These are phyloP conservation scores for Carollia perspicillata DNA, from an alignment of 2,113 vertebrate genomes.

Conservation along the genomic window DNA sequence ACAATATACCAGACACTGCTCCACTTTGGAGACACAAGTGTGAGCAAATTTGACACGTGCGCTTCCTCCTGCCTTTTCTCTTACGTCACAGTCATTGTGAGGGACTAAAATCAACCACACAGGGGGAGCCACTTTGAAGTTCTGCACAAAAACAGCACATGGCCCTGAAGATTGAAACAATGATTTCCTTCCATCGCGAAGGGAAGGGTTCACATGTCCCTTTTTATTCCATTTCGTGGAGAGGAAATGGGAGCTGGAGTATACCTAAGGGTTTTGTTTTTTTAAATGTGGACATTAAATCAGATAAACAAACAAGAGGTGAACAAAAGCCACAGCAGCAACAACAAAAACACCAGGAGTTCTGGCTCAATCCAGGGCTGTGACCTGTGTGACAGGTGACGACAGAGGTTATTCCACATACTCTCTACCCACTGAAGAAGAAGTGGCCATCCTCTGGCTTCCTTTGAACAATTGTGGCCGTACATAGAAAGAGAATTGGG, in stretches of 20 bases:
- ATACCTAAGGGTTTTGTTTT: neutral
- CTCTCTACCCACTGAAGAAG: neutral
- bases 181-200: neutral
- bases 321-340: neutral
- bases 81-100: neutral
- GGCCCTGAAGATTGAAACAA: neutral
- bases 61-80: neutral
- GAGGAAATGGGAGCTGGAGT: neutral
- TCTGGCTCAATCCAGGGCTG: neutral
- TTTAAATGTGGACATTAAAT: neutral
- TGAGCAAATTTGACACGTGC: neutral
- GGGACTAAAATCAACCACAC: neutral
- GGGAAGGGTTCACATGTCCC: neutral
- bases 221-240: neutral
- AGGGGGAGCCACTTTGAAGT: neutral
- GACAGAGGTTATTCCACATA: rapidly evolving
- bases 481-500: neutral
- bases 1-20: rapidly evolving
- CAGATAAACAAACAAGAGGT: neutral
- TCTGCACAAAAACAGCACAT: neutral
- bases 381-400: rapidly evolving
- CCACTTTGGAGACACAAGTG: neutral
- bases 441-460: neutral
- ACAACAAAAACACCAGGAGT: neutral
- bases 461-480: neutral